Evolutionary conservation across 2,113 vertebrate species (phyloP), one percentile per base, ranked within the genome.

Genomic region (Alouatta palliata): DNA sequence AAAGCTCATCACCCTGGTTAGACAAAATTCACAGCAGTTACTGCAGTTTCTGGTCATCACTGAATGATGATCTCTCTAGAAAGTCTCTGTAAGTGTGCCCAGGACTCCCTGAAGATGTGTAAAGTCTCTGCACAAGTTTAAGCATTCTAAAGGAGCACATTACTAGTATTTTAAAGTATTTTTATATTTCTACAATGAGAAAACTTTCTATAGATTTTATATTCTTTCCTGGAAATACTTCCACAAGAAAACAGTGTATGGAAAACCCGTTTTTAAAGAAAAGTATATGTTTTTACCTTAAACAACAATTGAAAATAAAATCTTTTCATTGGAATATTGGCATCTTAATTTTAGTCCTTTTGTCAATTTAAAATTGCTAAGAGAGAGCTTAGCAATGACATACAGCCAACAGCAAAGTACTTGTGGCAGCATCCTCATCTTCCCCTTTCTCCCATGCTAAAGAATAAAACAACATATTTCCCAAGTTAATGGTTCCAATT

Each of bases 301-400:
- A 95, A 92, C 16, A 82, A 71, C 30, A 75, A 37, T 19, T 92
- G 56, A 92, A 94, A 76, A 89, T 92, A 75, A 94, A 80, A 85
- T 85, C 35, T 85, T 66, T 37, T 35, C 71, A 20, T 32, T 58
- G 27, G 37, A 80, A 54, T 75, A 84, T 0, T 58, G 20, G 17
- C 52, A 43, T 80, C 52, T 66, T 92, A 32, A 92, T 70, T 87
- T 81, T 23, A 70, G 27, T 40, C 45, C 30, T 75, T 91, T 66
- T 27, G 49, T 37, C 37, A 80, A 6, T 47, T 80, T 87, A 66
- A 85, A 20, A 47, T 40, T 47, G 52, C 52, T 58, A 77, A 17
- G 77, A 77, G 21, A 64, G 49, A 40, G 27, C 8, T 79, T 73
- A 80, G 64, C 76, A 83, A 35, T 40, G 4, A 47, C 20, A 40